Evolutionary conservation across 2,113 vertebrate genomes (phyloP), one percentile per base, ranked within the genome.

Genomic region (Pyxicephalus adspersus): DNA sequence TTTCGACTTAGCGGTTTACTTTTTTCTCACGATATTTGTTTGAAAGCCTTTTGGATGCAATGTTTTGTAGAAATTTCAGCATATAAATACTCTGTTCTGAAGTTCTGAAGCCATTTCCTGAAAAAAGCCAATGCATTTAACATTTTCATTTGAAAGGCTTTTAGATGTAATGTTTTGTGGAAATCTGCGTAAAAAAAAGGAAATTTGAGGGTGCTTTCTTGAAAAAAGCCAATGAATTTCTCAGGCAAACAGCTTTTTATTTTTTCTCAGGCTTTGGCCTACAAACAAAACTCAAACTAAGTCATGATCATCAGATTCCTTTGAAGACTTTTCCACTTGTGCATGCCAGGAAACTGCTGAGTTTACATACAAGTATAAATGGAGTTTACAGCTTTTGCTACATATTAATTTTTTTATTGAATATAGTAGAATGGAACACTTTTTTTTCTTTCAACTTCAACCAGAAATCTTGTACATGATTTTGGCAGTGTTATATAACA

Each of bases 1-100:
- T 64, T 25, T 73, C 16, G 25, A n/a, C 8, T 72, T 25, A n/a
- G 26, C 61, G n/a, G 18, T 55, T 75, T 31, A 71, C 60, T 82
- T 75, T 11, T 64, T 75, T 82, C 80, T 82, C 80, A 82, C 70
- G 63, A 57, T 75, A 65, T 75, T 57, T 13, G 58, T 15, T 38
- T 75, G 51, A 82, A 66, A 74, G 28, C 26, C 28, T 45, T 45
- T 38, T 57, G 15, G 52, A 22, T 18, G 25, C 71, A 31, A 54
- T 52, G 54, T 75, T 82, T 64, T 81, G 65, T 70, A 13, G 8
- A 26, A 31, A 64, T 52, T n/a, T 34, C 19, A 23, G 15, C 25
- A 7, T 77, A 52, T 64, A 6, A n/a, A 61, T 25, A 55, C n/a
- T 50, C 29, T 19, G 68, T 64, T 81, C 25, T 51, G 34, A 51